Evolutionary conservation across 53 echinoderm and acorn worm genomes (phyloP).

Genomic region (Actinopyga echinites): DNA sequence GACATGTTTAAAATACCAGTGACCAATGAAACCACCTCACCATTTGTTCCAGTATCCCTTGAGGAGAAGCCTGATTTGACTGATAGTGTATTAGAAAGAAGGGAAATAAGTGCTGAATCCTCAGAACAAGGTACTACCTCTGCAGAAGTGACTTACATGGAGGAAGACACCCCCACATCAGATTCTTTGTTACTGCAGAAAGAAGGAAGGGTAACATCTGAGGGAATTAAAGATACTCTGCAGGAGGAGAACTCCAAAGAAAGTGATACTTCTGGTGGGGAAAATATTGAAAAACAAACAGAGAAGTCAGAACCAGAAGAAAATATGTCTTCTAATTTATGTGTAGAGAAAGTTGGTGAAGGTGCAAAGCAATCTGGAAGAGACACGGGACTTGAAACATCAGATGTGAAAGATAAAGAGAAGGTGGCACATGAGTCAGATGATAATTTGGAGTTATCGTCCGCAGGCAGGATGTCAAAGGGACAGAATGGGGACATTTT

Average conservation of each 20-base stretch:
- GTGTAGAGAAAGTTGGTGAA: no score
- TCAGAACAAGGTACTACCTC: neutral
- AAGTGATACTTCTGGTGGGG: neutral
- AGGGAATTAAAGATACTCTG: neutral
- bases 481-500: no score
- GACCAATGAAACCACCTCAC: neutral
- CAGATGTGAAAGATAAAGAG: no score
- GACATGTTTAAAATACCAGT: constrained; percentile 27
- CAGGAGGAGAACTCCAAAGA: neutral
- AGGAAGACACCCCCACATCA: neutral
- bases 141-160: neutral
- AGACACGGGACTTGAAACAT: no score
- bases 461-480: no score
- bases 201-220: neutral
- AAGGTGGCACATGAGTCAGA: no score
- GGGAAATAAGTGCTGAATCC: neutral
- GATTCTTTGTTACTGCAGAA: neutral
- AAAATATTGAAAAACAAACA: neutral
- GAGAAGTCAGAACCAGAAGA: neutral
- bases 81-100: no score
- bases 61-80: no score
- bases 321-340: neutral
- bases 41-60: no score
- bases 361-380: no score
- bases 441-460: no score